These are phyloP conservation scores for Leptogaster cylindrica DNA, from an alignment of 2,888 invertebrate species.

Conservation along the genomic window DNA sequence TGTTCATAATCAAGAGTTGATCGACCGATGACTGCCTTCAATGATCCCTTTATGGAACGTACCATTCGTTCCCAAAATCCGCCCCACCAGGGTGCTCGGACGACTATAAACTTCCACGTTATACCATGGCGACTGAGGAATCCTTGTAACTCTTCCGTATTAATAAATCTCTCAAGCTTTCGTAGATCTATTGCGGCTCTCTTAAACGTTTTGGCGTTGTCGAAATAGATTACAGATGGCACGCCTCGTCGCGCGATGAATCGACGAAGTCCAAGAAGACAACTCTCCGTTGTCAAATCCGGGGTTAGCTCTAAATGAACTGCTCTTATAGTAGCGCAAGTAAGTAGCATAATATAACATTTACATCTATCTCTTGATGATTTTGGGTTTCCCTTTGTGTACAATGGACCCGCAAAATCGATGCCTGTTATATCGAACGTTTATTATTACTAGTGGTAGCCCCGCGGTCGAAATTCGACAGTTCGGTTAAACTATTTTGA, in stretches of 20 bases:
- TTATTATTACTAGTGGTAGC: no score
- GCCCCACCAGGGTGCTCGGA: not conserved
- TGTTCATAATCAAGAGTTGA: not conserved
- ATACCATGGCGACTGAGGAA: not conserved
- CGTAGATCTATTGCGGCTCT: not conserved
- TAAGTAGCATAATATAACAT: not conserved
- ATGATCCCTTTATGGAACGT: not conserved
- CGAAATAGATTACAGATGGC: not conserved
- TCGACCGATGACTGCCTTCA: not conserved
- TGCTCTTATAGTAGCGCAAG: not conserved
- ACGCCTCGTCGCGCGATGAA: not conserved
- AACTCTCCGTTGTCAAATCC: not conserved
- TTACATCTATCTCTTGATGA: no score
- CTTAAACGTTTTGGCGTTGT: not conserved
- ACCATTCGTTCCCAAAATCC: not conserved
- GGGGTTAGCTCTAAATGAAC: not conserved
- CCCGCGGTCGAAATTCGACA: no score
- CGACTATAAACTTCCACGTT: not conserved
- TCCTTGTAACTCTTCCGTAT: not conserved
- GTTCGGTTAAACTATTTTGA: no score
- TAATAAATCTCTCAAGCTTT: not conserved
- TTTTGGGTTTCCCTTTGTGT: not conserved
- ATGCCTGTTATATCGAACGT: constrained; percentile 35
- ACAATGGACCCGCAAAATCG: not conserved
- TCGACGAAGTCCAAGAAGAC: not conserved